phyloP scores from a whole-genome alignment of 2,113 vertebrate genomes.

The Urocitellus parryii region DNA sequence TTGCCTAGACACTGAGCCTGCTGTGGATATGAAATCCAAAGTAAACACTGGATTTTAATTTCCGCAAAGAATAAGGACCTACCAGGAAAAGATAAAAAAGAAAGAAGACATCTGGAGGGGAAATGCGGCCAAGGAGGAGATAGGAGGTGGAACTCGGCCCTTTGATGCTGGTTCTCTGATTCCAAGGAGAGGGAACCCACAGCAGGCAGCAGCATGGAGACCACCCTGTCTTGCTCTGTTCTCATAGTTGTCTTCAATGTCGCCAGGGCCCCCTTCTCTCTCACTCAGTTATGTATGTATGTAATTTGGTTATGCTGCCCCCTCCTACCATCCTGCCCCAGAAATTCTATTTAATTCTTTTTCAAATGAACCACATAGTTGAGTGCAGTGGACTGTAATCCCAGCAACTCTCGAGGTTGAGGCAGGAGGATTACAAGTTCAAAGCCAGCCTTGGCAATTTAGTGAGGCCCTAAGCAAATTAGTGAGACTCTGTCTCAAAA shows the following conservation, averaged over 20 bases:
- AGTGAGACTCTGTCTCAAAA: no score
- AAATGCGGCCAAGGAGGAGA: background rate
- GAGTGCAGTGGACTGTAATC: no score
- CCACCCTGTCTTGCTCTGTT: background rate
- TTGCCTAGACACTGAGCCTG: conserved; percentile 24
- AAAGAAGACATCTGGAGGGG: background rate
- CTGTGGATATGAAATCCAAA: conserved; percentile 37
- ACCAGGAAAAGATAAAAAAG: conserved; percentile 36
- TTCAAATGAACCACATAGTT: background rate
- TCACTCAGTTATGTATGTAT: background rate
- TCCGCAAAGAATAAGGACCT: background rate
- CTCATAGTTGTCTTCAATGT: accelerated
- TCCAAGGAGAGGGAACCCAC: background rate
- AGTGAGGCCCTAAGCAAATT: no score
- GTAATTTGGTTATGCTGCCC: background rate
- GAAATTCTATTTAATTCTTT: background rate
- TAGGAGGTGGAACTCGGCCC: background rate
- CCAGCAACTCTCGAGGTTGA: background rate
- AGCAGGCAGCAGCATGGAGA: accelerated
- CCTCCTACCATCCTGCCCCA: background rate
- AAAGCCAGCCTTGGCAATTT: no score
- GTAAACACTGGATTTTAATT: conserved; percentile 18
- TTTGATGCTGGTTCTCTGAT: background rate
- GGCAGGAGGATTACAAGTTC: no score
- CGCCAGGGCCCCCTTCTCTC: background rate